A percentile compares a stretch with the other conserved stretches of the same genome.
Conservation (phyloP, 2,113 vertebrate genomes). For the Camelus bactrianus region DNA sequence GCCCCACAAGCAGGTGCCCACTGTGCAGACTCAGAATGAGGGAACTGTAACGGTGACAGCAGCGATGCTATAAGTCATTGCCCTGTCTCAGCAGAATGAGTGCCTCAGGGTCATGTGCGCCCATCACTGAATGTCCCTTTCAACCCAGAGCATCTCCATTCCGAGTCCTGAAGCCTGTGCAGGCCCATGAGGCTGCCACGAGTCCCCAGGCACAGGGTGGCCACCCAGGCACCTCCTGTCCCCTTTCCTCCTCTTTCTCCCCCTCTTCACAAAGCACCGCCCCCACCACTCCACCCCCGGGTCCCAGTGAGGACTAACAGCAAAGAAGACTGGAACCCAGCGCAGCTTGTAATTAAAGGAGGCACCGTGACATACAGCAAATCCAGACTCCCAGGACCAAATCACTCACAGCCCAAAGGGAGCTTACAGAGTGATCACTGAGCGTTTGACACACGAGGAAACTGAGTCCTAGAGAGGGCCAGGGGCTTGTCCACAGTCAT, state of each 20-base stretch:
- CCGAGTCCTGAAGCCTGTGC: neutral
- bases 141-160: neutral
- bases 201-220: neutral
- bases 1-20: neutral
- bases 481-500: neutral
- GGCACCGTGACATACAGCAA: accelerated
- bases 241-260: neutral
- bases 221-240: neutral
- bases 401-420: neutral
- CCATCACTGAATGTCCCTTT: neutral
- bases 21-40: accelerated
- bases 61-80: accelerated
- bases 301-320: accelerated
- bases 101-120: neutral
- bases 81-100: neutral
- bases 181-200: neutral
- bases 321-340: neutral
- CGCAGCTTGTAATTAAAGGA: neutral
- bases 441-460: accelerated
- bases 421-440: neutral
- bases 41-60: neutral
- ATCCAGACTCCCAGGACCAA: neutral
- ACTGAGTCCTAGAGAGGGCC: neutral
- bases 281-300: too few relatives aligned
- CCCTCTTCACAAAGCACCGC: neutral